Conservation (phyloP, 1,140 invertebrate genomes). For the Cylas formicarius region DNA sequence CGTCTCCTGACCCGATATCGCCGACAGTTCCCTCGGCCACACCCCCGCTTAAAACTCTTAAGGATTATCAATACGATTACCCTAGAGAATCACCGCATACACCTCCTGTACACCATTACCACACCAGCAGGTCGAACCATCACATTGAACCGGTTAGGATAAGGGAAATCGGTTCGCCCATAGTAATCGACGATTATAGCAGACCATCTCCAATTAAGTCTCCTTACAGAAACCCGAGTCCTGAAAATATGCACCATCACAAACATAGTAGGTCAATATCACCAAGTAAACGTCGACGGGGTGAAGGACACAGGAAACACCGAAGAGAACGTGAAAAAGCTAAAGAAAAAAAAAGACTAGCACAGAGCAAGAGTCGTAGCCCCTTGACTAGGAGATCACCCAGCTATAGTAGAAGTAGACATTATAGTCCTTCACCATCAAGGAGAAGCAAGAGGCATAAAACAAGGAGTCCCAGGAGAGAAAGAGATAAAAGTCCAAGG, state of each 20-base stretch:
- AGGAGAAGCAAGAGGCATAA: slow-evolving; percentile 30
- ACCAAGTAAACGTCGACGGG: slow-evolving; percentile 39
- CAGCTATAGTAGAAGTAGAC: slow-evolving; percentile 30
- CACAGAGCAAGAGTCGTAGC: slow-evolving; percentile 25
- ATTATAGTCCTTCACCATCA: slow-evolving; percentile 33
- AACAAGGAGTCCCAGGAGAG: slow-evolving; percentile 39
- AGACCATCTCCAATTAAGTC: slow-evolving; percentile 18
- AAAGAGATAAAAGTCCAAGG: slow-evolving; percentile 28
- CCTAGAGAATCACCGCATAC: slow-evolving; percentile 37
- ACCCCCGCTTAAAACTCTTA: slow-evolving; percentile 42
- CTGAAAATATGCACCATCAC: slow-evolving; percentile 17
- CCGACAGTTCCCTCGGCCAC: slow-evolving; percentile 45
- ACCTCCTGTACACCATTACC: slow-evolving; percentile 27
- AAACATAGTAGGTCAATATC: slow-evolving; percentile 30
- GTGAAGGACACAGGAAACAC: slow-evolving; percentile 42
- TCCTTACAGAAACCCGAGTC: slow-evolving; percentile 12
- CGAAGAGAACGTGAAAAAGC: slow-evolving; percentile 43
- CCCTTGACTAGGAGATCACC: slow-evolving; percentile 38
- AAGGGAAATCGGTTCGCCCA: slow-evolving; percentile 24
- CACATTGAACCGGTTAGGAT: slow-evolving; percentile 17
- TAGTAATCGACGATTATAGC: slow-evolving; percentile 28
- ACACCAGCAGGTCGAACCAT: slow-evolving; percentile 22
- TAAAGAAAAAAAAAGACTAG: slow-evolving; percentile 36
- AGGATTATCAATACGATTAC: slow-evolving; percentile 15
- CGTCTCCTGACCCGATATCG: slow-evolving; percentile 34